Base-by-base conservation (phyloP, 2,888 invertebrate species). In the Heliconius ethilla region DNA sequence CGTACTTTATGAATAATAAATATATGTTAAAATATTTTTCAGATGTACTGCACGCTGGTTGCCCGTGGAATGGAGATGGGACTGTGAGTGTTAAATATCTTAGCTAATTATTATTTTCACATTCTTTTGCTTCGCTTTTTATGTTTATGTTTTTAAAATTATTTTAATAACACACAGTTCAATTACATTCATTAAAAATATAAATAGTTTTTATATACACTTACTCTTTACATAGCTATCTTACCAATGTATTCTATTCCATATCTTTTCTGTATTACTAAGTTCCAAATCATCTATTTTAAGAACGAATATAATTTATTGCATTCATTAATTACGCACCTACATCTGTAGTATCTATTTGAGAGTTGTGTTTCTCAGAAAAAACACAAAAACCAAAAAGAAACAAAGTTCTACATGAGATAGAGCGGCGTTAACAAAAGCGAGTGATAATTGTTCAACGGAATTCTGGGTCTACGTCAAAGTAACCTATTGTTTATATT, bases 391-490 rank as follows among this genome's bases (percentile, higher is more conserved):
- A 59, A 69, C 74, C 81, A 84, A 84, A 84, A 82, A 84, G 73
- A 77, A 78, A 83, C 75, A 89, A 89, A 84, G 83, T 84, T 79
- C 81, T 81, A 83, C 87, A n/a, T n/a, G 82, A 59, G 72, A n/a
- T 33, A 25, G 59, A 72, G 33, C 84, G 83, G 81, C 80, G 83
- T 81, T 85, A 86, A 89, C 89, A 89, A 89, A 89, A 86, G 85
- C 81, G 84, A 83, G 83, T 83, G 89, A 89, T 91, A 90, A 91
- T 91, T 91, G 88, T 88, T 90, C 84, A 84, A 87, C 87, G 85
- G 84, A 86, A 87, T 84, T 88, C 87, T 89, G 86, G 89, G 88
- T 51, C 51, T 22, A 3, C 51, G 3, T 87, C 65, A 75, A 78
- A 59, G 70, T 74, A 25, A 25, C 15, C 62, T 63, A 63, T 74